phyloP scores from a whole-genome alignment of 2,797 vertebrate species.

The Crax fasciolata region DNA sequence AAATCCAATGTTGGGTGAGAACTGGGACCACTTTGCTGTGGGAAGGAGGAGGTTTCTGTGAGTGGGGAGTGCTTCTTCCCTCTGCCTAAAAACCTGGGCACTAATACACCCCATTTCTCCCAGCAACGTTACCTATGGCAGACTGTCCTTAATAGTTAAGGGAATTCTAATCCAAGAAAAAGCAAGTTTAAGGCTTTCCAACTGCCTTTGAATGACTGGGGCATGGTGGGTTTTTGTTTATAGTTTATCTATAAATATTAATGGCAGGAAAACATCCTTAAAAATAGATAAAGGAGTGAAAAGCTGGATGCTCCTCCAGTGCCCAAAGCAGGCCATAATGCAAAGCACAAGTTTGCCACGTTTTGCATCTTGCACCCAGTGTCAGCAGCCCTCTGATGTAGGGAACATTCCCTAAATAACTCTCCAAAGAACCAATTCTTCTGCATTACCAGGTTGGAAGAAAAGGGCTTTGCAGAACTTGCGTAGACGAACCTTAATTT shows the following conservation, averaged over 20 bases:
- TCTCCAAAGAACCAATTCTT: background rate
- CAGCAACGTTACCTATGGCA: background rate
- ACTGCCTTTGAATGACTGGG: background rate
- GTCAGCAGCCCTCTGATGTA: background rate
- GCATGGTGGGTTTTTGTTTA: rapidly evolving
- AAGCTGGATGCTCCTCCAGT: background rate
- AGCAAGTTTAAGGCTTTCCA: background rate
- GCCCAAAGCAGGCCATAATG: background rate
- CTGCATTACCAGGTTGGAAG: rapidly evolving
- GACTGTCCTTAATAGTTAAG: background rate
- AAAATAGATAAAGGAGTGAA: background rate
- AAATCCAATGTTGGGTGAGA: background rate
- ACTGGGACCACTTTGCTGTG: background rate
- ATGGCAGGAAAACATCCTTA: background rate
- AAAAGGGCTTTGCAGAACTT: background rate
- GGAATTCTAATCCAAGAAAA: background rate
- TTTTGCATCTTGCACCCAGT: background rate
- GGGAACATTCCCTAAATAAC: background rate
- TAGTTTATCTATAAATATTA: background rate
- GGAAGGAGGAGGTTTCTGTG: background rate
- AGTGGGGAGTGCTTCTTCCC: background rate
- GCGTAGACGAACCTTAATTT: rapidly evolving
- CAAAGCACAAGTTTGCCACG: background rate
- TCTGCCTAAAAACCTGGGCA: background rate
- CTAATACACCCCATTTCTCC: background rate